Evolutionary conservation across 2,113 vertebrate species (phyloP).

Genomic region (human (Homo sapiens)): GRCh38 chr16:74239001-74239500

Average conservation of each 20-base stretch:
- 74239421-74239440: neutral
- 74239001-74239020: conserved; percentile 57
- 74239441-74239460: neutral
- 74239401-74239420: neutral
- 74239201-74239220: rapidly evolving
- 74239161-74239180: neutral
- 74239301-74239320: neutral
- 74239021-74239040: conserved; percentile 37
- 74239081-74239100: neutral
- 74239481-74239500: neutral
- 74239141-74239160: conserved; percentile 40
- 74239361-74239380: neutral
- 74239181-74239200: neutral
- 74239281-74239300: conserved; percentile 34
- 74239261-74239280: conserved; percentile 10
- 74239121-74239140: conserved; percentile 42
- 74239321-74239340: neutral
- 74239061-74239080: conserved; percentile 39
- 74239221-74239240: neutral
- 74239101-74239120: conserved; percentile 24
- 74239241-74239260: conserved; percentile 21
- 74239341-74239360: neutral
- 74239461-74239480: neutral
- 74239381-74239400: rapidly evolving
- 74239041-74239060: conserved; percentile 8